phyloP scores from a whole-genome alignment of 2,113 vertebrate genomes.

The Erythrocercus mccallii region DNA sequence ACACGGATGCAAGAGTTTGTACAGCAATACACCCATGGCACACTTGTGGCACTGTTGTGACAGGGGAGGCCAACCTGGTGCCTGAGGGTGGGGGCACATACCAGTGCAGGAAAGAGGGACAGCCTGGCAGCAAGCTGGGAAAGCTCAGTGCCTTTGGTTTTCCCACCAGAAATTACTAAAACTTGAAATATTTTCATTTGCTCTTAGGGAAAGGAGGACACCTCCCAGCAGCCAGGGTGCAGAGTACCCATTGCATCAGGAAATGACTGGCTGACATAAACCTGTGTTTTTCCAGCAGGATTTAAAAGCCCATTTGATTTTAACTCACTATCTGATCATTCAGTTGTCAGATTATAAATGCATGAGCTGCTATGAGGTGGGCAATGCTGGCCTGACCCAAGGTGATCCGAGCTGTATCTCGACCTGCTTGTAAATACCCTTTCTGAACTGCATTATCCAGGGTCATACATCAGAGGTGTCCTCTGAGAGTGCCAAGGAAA shows the following conservation, averaged over 20 bases:
- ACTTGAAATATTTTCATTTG: background rate
- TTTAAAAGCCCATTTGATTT: background rate
- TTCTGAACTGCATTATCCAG: background rate
- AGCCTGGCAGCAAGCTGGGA: background rate
- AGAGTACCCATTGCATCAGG: background rate
- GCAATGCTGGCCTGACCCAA: background rate
- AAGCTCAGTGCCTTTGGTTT: background rate
- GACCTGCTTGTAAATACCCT: background rate
- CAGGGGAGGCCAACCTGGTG: rapidly evolving
- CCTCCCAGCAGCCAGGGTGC: background rate
- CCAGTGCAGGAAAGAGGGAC: background rate
- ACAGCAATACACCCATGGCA: rapidly evolving
- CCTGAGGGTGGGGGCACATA: rapidly evolving
- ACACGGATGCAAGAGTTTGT: rapidly evolving
- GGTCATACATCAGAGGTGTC: background rate
- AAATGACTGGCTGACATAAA: background rate
- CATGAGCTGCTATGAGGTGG: background rate
- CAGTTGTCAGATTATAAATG: background rate
- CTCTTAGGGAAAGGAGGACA: background rate
- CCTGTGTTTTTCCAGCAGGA: background rate
- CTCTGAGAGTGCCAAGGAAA: background rate
- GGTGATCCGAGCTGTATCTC: background rate
- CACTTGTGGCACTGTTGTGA: background rate
- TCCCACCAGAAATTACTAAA: background rate
- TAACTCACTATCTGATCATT: background rate